phyloP scores from a whole-genome alignment of 2,113 vertebrate species.

The Istiophorus platypterus region DNA sequence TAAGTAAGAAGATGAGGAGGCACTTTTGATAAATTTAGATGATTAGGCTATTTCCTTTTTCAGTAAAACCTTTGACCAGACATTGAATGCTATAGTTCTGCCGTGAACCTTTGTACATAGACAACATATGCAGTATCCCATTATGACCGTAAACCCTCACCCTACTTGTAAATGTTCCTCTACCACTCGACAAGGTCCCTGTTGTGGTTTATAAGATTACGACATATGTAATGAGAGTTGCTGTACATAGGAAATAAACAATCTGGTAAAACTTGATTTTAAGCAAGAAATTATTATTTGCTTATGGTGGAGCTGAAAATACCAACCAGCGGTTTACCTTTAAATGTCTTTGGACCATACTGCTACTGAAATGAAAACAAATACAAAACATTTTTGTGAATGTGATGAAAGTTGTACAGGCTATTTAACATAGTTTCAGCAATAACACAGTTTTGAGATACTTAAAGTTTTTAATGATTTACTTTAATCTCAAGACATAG shows the following conservation, averaged over 20 bases:
- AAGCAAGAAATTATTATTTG: conserved; percentile 14
- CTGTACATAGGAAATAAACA: conserved; percentile 6
- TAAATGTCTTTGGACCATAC: not conserved
- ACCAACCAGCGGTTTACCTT: conserved; percentile 8
- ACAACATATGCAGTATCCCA: conserved; percentile 10
- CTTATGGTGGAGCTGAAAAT: conserved; percentile 16
- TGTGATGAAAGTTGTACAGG: conserved; percentile 3
- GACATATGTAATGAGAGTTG: conserved; percentile 4
- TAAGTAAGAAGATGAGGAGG: not conserved
- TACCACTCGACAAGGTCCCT: not conserved
- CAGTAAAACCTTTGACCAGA: not conserved
- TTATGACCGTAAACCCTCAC: conserved; percentile 12
- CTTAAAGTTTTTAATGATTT: conserved; percentile 6
- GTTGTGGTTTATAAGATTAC: not conserved
- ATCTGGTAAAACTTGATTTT: conserved; percentile 39
- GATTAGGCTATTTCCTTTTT: not conserved
- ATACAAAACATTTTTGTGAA: not conserved
- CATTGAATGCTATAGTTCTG: conserved; percentile 4
- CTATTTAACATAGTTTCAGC: conserved; percentile 11
- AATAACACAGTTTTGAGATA: conserved; percentile 6
- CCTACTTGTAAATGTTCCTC: conserved; percentile 13
- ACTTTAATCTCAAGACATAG: conserved; percentile 8
- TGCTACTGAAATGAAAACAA: not conserved
- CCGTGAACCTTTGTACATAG: conserved; percentile 18
- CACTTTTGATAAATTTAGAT: conserved; percentile 27